Evolutionary conservation across 2,797 vertebrate genomes (phyloP), one percentile per base, ranked within the genome.

Genomic region (Columba guinea): DNA sequence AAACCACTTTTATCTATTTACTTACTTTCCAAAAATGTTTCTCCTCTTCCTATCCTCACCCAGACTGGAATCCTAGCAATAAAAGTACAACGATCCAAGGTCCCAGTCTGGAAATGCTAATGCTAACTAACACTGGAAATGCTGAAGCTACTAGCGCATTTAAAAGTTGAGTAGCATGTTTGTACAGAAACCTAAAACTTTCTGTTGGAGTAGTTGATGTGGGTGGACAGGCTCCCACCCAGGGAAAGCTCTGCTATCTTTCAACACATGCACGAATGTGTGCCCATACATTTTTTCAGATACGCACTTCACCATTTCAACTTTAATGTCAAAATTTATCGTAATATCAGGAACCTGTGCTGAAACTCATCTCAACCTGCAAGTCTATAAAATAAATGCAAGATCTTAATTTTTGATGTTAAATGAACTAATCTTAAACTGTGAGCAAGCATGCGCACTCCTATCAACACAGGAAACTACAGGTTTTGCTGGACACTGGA

Each of bases 251-350:
- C n/a, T 60, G 32, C 52, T 55, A 6, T 48, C 60, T 89, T 87
- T 67, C 53, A 85, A 48, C 60, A 79, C 7, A 3, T 2, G 11
- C 5, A 4, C 0, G 1, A 3, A 3, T 15, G 18, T 11, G 13
- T 18, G 10, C 30, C 56, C 26, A 35, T 13, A 41, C 16, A 9
- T 6, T 51, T 51, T 30, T 2, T 14, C 64, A 75, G 0, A 67
- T 21, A 69, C 11, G 17, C 3, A 7, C 32, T 35, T 39, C 5
- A 3, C 32, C 18, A 41, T 17, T 60, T 49, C 34, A 53, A 77
- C n/a, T 74, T 85, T 35, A 74, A 63, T 20, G 17, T 51, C 15
- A 77, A 90, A 55, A 70, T 35, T 39, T 30, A 30, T 0, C 80
- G 30, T 32, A 76, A 46, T 53, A 88, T 39, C 41, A 64, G 62